Conservation (phyloP, 2,797 vertebrate species). For the Sparidentex hasta region DNA sequence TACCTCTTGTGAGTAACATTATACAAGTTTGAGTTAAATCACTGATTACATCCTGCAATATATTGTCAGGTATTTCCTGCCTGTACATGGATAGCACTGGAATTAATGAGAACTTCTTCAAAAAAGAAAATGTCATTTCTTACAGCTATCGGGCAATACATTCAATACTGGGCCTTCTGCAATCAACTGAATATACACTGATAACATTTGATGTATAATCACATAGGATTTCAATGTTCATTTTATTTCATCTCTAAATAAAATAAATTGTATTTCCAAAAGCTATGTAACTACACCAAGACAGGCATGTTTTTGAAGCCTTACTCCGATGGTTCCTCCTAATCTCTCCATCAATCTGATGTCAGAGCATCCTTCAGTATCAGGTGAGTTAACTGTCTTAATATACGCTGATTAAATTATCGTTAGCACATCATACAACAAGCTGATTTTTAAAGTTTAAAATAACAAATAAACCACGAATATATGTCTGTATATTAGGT, state of each 20-base stretch:
- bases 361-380: background rate
- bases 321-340: background rate
- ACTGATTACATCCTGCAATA: background rate
- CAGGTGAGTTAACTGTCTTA: background rate
- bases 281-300: background rate
- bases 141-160: background rate
- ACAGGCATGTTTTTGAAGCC: background rate
- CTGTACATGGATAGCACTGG: background rate
- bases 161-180: background rate
- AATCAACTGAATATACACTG: background rate
- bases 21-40: conserved; percentile 3
- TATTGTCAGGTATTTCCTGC: background rate
- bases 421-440: background rate
- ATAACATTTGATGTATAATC: background rate
- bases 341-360: background rate
- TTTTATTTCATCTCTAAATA: background rate
- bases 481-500: background rate
- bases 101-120: background rate
- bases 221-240: background rate
- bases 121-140: background rate
- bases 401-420: background rate
- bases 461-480: background rate
- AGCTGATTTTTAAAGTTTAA: background rate
- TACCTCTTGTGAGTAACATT: background rate
- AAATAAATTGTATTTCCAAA: background rate